Evolutionary conservation across 2,888 invertebrate genomes (phyloP).

Genomic region (Strigamia transsilvanica): DNA sequence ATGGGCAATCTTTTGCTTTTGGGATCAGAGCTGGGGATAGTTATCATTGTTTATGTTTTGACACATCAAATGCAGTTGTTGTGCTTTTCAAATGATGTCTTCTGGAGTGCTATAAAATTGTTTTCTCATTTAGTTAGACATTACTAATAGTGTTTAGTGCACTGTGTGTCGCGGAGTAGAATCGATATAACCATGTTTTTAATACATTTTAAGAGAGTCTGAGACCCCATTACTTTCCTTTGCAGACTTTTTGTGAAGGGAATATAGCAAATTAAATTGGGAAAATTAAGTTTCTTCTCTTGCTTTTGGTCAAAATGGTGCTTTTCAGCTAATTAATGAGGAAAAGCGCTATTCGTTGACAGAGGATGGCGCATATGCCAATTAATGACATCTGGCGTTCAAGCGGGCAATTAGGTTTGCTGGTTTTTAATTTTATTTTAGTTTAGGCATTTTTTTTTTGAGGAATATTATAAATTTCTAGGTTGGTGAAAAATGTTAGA

Average conservation of each 20-base stretch:
- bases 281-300: constrained; percentile 5
- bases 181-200: constrained; percentile 8
- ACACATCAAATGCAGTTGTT: too few species aligned
- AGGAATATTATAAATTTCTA: background rate
- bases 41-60: too few species aligned
- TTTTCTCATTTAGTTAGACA: background rate
- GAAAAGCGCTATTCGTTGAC: constrained; percentile 25
- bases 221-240: background rate
- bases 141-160: constrained; percentile 2
- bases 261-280: constrained; percentile 25
- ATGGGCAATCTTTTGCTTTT: too few species aligned
- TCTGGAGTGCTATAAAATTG: background rate
- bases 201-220: background rate
- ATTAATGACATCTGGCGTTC: constrained; percentile 29
- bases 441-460: background rate
- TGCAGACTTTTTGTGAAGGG: background rate
- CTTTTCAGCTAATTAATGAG: constrained; percentile 32
- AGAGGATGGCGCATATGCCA: background rate
- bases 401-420: background rate
- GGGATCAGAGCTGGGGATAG: too few species aligned
- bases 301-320: constrained; percentile 19
- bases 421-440: background rate
- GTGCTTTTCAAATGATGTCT: too few species aligned
- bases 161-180: background rate
- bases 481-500: too few species aligned